Evolutionary conservation across 2,888 invertebrate species (phyloP).

Genomic region (Calameuta filiformis): DNA sequence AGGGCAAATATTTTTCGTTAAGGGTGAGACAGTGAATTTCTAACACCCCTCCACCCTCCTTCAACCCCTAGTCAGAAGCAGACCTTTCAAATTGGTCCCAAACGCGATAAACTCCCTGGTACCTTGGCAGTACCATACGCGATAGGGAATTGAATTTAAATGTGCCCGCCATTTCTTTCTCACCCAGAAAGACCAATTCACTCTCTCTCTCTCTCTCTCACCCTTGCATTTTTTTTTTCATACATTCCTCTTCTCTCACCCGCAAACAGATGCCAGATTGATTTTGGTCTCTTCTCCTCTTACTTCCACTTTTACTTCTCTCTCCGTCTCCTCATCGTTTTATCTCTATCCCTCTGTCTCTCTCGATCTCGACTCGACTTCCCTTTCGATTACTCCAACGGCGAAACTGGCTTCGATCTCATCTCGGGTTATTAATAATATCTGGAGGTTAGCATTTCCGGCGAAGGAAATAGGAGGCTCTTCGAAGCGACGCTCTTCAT

Average conservation of each 20-base stretch:
- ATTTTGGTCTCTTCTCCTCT: constrained; percentile 45
- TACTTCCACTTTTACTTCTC: constrained; percentile 22
- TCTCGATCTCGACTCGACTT: constrained; percentile 17
- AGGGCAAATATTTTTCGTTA: constrained; percentile 21
- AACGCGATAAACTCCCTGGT: constrained; percentile 51
- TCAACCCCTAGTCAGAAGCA: neutral
- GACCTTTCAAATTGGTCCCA: constrained; percentile 52
- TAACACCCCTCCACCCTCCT: neutral
- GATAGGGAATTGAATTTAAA: constrained; percentile 59
- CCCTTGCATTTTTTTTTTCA: neutral
- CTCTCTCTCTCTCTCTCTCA: neutral
- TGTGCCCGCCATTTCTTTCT: constrained; percentile 34
- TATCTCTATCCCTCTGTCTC: neutral
- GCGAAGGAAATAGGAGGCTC: constrained; percentile 48
- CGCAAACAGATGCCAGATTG: constrained; percentile 60
- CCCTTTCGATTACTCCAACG: constrained; percentile 8
- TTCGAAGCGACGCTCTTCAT: constrained; percentile 49
- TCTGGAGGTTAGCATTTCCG: constrained; percentile 64
- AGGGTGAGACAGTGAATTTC: neutral
- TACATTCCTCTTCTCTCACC: constrained; percentile 15
- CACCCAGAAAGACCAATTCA: constrained; percentile 10
- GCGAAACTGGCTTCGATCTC: constrained; percentile 56
- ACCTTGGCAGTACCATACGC: constrained; percentile 26
- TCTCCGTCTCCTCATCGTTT: constrained; percentile 26
- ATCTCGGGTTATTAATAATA: constrained; percentile 65